Evolutionary conservation across 2,888 invertebrate species (phyloP).

Genomic region (Lymantria monacha): DNA sequence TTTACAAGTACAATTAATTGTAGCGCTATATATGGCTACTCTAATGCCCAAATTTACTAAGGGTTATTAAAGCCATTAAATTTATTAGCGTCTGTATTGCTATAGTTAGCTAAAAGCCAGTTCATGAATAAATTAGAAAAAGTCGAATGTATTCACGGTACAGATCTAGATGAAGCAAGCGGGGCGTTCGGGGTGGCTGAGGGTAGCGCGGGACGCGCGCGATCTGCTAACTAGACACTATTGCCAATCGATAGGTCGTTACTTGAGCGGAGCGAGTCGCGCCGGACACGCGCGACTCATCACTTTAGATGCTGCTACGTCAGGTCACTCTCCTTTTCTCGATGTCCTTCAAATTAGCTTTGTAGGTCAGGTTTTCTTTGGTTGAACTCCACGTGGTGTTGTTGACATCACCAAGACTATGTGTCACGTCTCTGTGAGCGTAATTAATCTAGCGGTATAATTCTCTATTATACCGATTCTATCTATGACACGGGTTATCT

Average conservation of each 20-base stretch:
- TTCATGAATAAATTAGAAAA: conserved; percentile 48
- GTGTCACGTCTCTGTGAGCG: conserved; percentile 15
- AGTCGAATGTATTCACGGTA: conserved; percentile 31
- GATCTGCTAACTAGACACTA: conserved; percentile 79
- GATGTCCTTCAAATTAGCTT: conserved; percentile 83
- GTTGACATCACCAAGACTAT: conserved; percentile 57
- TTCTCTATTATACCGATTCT: no score
- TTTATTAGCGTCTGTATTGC: conserved; percentile 10
- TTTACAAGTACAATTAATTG: no score
- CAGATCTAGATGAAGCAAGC: conserved; percentile 39
- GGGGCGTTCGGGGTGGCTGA: conserved; percentile 28
- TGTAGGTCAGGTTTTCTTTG: conserved; percentile 80
- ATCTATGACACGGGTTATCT: no score
- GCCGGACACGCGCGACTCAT: conserved; percentile 77
- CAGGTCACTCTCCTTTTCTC: conserved; percentile 83
- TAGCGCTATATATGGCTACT: no score
- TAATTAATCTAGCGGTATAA: neutral
- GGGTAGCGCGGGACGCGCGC: conserved; percentile 40
- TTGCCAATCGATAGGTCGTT: conserved; percentile 82
- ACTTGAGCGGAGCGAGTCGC: conserved; percentile 59
- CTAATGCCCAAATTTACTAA: no score
- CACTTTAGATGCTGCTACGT: conserved; percentile 79
- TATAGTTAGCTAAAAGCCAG: conserved; percentile 24
- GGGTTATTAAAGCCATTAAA: no score
- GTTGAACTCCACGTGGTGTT: conserved; percentile 73